A percentile compares a stretch with the other conserved stretches of the same genome.
Conservation (phyloP, 37 sponge, comb jelly and placozoan species). For the Oscarella lobularis region DNA sequence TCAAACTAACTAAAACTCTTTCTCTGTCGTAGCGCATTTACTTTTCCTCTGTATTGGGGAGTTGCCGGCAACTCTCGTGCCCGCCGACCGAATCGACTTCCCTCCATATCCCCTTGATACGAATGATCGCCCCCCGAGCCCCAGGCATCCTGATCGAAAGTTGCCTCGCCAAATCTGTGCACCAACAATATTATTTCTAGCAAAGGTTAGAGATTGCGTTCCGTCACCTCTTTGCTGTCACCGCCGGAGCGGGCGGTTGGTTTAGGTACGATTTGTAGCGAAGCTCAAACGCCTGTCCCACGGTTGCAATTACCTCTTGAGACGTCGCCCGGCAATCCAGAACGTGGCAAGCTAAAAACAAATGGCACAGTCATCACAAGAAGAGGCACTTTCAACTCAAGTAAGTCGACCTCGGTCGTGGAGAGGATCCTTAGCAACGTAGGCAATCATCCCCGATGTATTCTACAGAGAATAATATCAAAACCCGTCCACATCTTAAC, state of each 20-base stretch:
- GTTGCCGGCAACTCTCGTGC: background rate
- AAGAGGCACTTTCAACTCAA: too few relatives aligned
- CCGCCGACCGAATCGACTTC: background rate
- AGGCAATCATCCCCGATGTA: conserved; percentile 53
- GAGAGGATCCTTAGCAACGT: conserved; percentile 68
- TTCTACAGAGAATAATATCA: conserved; percentile 10
- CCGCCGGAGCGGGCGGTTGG: conserved; percentile 10
- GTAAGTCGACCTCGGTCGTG: conserved; percentile 42
- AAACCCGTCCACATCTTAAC: background rate
- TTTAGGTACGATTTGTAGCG: conserved; percentile 61
- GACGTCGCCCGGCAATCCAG: conserved; percentile 53
- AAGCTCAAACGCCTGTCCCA: conserved; percentile 81
- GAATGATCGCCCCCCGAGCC: background rate
- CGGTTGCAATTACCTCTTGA: conserved; percentile 50
- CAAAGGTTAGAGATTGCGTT: too few relatives aligned
- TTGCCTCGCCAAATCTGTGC: background rate
- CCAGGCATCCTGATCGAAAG: background rate
- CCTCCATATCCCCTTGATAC: background rate
- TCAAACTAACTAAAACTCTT: too few relatives aligned
- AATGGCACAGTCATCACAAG: too few relatives aligned
- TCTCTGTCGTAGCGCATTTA: too few relatives aligned
- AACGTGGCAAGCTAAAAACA: conserved; percentile 66
- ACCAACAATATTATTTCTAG: too few relatives aligned
- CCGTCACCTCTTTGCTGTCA: too few relatives aligned
- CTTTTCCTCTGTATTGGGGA: background rate